phyloP scores from a whole-genome alignment of 1,140 invertebrate genomes.

The Drosophila serrata region DNA sequence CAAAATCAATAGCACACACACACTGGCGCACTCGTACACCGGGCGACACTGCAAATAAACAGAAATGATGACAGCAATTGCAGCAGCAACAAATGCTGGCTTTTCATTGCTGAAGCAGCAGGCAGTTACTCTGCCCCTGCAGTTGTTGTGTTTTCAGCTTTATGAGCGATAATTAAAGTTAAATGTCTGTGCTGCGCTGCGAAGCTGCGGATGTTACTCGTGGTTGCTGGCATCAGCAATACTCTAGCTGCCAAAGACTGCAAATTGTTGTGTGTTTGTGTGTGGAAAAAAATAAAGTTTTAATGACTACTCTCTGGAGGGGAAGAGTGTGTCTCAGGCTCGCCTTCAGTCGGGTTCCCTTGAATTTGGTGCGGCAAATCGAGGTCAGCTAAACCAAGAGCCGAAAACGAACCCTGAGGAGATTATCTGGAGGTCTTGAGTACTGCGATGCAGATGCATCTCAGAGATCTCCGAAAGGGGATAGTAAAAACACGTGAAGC shows the following conservation, averaged over 20 bases:
- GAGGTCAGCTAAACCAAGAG: slow-evolving; percentile 6
- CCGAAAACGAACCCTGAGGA: neutral
- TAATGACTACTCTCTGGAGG: slow-evolving; percentile 31
- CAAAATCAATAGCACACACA: slow-evolving; percentile 59
- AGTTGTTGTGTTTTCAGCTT: slow-evolving; percentile 44
- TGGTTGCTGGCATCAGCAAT: slow-evolving; percentile 21
- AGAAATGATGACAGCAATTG: slow-evolving; percentile 38
- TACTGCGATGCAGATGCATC: slow-evolving; percentile 21
- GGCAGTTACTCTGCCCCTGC: slow-evolving; percentile 30
- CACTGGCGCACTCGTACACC: slow-evolving; percentile 9
- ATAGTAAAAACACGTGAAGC: slow-evolving; percentile 16
- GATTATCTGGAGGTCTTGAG: neutral
- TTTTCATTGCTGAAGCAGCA: slow-evolving; percentile 33
- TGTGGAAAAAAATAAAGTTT: slow-evolving; percentile 39
- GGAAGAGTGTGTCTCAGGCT: neutral
- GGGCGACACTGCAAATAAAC: slow-evolving; percentile 37
- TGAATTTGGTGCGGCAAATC: slow-evolving; percentile 8
- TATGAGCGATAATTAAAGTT: slow-evolving; percentile 76
- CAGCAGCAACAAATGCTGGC: slow-evolving; percentile 32
- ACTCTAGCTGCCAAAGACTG: slow-evolving; percentile 12
- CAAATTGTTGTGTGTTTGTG: slow-evolving; percentile 38
- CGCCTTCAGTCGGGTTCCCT: slow-evolving; percentile 13
- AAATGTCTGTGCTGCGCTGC: slow-evolving; percentile 43
- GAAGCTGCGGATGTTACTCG: slow-evolving; percentile 39
- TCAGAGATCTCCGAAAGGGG: slow-evolving; percentile 19